Evolutionary conservation across 92 coral and sea anemone genomes (phyloP), one percentile per base, ranked within the genome.

Genomic region (Isaurus tuberculatus): DNA sequence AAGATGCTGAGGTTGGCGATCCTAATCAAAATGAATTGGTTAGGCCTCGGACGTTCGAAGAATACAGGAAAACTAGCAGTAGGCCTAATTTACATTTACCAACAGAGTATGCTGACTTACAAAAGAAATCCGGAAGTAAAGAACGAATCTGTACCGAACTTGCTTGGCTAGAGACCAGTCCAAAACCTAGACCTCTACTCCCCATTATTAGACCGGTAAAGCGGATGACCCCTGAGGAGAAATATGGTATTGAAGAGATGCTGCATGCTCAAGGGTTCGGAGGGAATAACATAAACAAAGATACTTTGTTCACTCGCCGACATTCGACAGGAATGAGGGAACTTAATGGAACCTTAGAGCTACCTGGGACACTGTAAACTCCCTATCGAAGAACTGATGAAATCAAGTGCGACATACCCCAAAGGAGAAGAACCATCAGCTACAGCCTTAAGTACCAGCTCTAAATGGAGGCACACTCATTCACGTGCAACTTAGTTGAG

Each of bases 161-260:
- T 16, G 91, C 88, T 8, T 88, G 91, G 91, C 85, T 88, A 9
- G 91, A 88, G 55, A 75, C 75, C 65, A 88, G 16, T 34, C 70
- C 69, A 1, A 77, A 57, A 26, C n/a, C 82, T 3, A 64, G 82
- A 55, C 49, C 51, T 4, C 67, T 40, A 11, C 53, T 77, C 4
- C 82, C 82, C n/a, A 58, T 67, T 20, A 77, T 77, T 14, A 64
- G 82, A 19, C 82, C 82, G 0, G 23, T 33, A 42, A 77, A 77
- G 46, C 70, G 69, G 0, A 22, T 58, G 51, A 77, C 28, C 29
- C 40, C 70, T 3, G 82, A 77, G 13, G 22, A 29, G 23, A 77
- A 77, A 58, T 77, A 57, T 42, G 58, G 82, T 26, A 67, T 77
- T 1, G 48, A 15, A 43, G 82, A 77, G 28, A 77, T 58, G 82